phyloP scores from a whole-genome alignment of 2,797 vertebrate species.

The Rhinichthys osculus region DNA sequence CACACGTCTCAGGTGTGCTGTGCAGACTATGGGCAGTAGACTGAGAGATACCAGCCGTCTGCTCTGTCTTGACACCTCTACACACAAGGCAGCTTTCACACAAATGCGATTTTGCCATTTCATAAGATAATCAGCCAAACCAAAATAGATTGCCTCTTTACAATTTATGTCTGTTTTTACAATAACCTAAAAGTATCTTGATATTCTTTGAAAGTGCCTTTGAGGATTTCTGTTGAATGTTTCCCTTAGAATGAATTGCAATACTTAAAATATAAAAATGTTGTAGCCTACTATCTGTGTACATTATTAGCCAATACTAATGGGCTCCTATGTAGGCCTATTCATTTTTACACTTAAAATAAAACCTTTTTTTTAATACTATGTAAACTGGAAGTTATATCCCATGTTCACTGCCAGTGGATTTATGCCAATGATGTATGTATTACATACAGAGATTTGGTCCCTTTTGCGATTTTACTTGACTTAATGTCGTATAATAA shows the following conservation, averaged over 20 bases:
- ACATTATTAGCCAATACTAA: background rate
- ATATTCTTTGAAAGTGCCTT: background rate
- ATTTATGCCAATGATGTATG: background rate
- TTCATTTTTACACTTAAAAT: background rate
- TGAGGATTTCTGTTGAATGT: too few species aligned
- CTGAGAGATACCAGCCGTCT: slow-evolving; percentile 71
- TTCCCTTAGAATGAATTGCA: too few species aligned
- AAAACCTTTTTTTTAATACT: background rate
- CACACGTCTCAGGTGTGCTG: slow-evolving; percentile 34
- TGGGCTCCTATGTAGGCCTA: background rate
- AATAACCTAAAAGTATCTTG: background rate
- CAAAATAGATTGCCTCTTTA: background rate
- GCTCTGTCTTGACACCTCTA: slow-evolving; percentile 53
- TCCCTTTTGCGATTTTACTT: background rate
- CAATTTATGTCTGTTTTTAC: too few species aligned
- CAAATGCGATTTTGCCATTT: background rate
- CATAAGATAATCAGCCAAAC: background rate
- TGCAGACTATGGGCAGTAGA: slow-evolving; percentile 57
- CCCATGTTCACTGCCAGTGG: background rate
- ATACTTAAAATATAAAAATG: background rate
- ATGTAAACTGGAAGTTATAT: background rate
- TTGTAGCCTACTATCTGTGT: background rate
- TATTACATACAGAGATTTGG: background rate
- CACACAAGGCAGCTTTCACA: background rate
- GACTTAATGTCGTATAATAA: background rate